phyloP scores from a whole-genome alignment of 2,113 vertebrate species.

The Typhlomys cinereus region DNA sequence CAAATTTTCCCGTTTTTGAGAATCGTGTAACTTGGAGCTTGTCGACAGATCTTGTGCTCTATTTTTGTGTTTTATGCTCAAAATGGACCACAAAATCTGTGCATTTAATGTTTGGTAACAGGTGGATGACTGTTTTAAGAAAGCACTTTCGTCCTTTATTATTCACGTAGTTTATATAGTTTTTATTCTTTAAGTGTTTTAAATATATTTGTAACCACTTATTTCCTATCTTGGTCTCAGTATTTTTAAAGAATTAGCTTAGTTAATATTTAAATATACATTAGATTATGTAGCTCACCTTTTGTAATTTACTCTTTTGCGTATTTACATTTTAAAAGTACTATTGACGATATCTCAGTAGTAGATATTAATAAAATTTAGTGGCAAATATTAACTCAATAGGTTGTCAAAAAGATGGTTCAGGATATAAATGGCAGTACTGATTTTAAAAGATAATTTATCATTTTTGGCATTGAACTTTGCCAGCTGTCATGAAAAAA shows the following conservation, averaged over 20 bases:
- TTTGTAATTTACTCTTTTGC: background rate
- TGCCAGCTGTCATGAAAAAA: slow-evolving; percentile 74
- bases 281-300: background rate
- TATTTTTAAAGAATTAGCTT: slow-evolving; percentile 33
- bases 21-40: slow-evolving; percentile 17
- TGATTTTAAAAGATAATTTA: slow-evolving; percentile 64
- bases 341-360: slow-evolving; percentile 45
- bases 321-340: slow-evolving; percentile 46
- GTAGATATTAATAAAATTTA: slow-evolving; percentile 23
- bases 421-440: slow-evolving; percentile 57
- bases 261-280: slow-evolving; percentile 38
- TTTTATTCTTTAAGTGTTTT: slow-evolving; percentile 46
- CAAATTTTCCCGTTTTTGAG: slow-evolving; percentile 48
- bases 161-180: slow-evolving; percentile 35
- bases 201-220: slow-evolving; percentile 1
- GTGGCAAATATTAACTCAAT: slow-evolving; percentile 42
- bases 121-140: slow-evolving; percentile 63
- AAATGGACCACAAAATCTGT: background rate
- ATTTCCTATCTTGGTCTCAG: slow-evolving; percentile 2
- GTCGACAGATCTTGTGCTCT: background rate
- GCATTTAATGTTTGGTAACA: slow-evolving; percentile 66
- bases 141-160: background rate
- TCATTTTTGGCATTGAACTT: slow-evolving; percentile 61
- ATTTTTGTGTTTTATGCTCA: slow-evolving; percentile 31
- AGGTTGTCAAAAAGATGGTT: slow-evolving; percentile 36